Evolutionary conservation across 1,140 invertebrate species (phyloP).

Genomic region (Drosophila neocordata): DNA sequence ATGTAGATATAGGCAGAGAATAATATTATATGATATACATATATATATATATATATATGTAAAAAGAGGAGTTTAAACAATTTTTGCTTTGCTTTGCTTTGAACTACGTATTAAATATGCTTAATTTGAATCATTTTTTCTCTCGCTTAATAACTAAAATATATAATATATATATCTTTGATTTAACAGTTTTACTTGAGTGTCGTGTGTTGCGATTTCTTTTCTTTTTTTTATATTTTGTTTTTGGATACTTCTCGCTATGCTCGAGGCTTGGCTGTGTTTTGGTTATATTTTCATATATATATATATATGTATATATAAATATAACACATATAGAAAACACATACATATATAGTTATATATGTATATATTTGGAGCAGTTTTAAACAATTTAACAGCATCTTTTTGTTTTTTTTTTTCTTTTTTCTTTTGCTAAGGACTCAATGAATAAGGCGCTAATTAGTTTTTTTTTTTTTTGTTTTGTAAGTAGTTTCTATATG

Average conservation of each 20-base stretch:
- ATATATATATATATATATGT: neutral
- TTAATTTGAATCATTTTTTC: constrained; percentile 10
- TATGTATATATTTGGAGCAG: constrained; percentile 57
- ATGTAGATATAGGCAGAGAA: constrained; percentile 17
- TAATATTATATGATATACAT: constrained; percentile 8
- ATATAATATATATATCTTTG: constrained; percentile 66
- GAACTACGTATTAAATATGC: constrained; percentile 5
- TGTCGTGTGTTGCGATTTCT: constrained; percentile 40
- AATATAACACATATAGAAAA: constrained; percentile 11
- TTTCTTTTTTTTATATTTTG: neutral
- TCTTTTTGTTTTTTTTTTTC: constrained; percentile 16
- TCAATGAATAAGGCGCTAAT: constrained; percentile 73
- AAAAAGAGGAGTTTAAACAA: constrained; percentile 25
- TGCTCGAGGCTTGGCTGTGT: constrained; percentile 14
- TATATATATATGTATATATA: neutral
- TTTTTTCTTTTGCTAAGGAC: constrained; percentile 62
- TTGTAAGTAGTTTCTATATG: constrained; percentile 30
- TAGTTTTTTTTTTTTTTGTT: constrained; percentile 36
- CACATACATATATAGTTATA: constrained; percentile 16
- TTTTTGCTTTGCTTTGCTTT: constrained; percentile 20
- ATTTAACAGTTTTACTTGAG: constrained; percentile 75
- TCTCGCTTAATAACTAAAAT: constrained; percentile 10
- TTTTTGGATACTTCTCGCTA: neutral
- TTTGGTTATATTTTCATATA: neutral
- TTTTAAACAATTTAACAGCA: constrained; percentile 67